Conservation (phyloP, 2,113 vertebrate genomes). For the Heterotis niloticus region DNA sequence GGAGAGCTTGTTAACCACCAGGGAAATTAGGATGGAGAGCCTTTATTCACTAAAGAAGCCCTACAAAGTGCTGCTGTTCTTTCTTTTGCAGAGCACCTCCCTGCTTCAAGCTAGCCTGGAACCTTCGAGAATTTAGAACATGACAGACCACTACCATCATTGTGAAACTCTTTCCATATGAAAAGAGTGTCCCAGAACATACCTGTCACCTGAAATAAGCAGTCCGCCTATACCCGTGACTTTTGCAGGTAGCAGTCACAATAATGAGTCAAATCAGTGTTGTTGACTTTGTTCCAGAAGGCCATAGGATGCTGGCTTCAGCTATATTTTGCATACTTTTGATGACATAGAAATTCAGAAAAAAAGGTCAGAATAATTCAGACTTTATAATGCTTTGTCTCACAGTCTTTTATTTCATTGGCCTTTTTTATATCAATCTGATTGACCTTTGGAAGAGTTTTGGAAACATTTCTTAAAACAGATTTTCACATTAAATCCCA, state of each 20-base stretch:
- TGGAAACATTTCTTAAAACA: slow-evolving; percentile 57
- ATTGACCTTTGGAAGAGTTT: slow-evolving; percentile 62
- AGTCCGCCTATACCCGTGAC: not conserved
- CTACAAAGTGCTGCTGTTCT: too few species aligned
- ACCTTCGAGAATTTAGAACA: not conserved
- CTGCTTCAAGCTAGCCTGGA: not conserved
- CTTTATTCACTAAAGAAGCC: not conserved
- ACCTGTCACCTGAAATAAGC: not conserved
- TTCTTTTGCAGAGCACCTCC: not conserved
- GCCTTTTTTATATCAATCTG: slow-evolving; percentile 56
- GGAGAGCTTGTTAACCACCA: slow-evolving; percentile 4
- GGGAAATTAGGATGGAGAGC: slow-evolving; percentile 1
- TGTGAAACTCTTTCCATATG: not conserved
- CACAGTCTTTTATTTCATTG: slow-evolving; percentile 65
- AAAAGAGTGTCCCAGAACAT: not conserved
- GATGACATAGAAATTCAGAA: slow-evolving; percentile 53
- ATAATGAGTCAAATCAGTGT: not conserved
- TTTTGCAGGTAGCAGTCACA: not conserved
- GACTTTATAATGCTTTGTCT: slow-evolving; percentile 61
- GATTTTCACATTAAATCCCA: slow-evolving; percentile 54
- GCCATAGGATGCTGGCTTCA: slow-evolving; percentile 26
- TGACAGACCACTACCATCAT: not conserved
- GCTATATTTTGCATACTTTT: not conserved
- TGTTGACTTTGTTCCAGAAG: slow-evolving; percentile 20
- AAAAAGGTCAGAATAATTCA: slow-evolving; percentile 62